Base-by-base conservation (phyloP, 2,888 invertebrate species). In the Leuctra nigra region DNA sequence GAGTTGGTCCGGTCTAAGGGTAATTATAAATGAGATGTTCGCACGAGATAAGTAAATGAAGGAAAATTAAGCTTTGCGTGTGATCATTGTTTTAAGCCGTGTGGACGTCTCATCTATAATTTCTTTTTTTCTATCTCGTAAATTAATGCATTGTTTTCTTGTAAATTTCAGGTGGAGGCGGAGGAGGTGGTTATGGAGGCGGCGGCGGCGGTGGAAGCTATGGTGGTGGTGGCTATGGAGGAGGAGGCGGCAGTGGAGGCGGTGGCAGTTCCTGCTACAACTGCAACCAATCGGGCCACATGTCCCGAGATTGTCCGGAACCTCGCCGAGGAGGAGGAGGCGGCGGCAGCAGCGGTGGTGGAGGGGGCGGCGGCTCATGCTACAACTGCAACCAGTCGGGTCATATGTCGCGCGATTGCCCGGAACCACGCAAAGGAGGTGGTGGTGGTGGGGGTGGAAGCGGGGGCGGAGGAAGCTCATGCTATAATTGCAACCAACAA, bases 241-340 rank as follows among this genome's bases (percentile, higher is more conserved):
- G 29, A 7, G 39, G 39, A 13, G 39, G 39, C 4, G 36, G 36
- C 2, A 20, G 39, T 39, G 44, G 44, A 6, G 23, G 44, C 44
- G 23, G 44, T 9, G n/a, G 22, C n/a, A n/a, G n/a, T n/a, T n/a
- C n/a, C 11, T 44, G 44, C 44, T 44, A 44, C 23, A 44, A 44
- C 44, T 44, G 44, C 44, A 39, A 39, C 39, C 39, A 39, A 20
- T 20, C 39, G n/a, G 39, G 39, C 7, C 39, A 39, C 16, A 39
- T 39, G 44, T 44, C 44, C 7, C 20, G 44, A 6, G 44, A 44
- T 13, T 44, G 44, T 23, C 18, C 44, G 2, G 44, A 44, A 23
- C 44, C 44, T 1, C 20, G 23, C 20, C 7, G 7, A 2, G 36
- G 36, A 6, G 39, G 39, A 2, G 39, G 39, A 16, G 18, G 39